Base-by-base conservation (phyloP, 2,888 invertebrate species). In the Macrophya annulata region DNA sequence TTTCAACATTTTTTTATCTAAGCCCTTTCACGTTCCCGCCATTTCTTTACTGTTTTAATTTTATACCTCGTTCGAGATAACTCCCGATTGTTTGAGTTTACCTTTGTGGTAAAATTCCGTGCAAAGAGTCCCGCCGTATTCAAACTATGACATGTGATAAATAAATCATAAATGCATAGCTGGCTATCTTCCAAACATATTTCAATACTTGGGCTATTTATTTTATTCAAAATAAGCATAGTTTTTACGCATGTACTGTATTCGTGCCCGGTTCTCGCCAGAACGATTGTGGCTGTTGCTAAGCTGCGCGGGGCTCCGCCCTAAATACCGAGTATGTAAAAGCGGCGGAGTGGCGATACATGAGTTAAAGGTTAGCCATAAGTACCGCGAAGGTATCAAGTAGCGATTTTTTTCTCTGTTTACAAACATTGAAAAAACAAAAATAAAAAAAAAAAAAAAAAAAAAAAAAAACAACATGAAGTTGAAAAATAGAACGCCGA, bases 221-320 rank as follows among this genome's bases (percentile, higher is more conserved):
- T 43, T 37, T 25, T 48, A 45, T 25, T 51, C 2, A 45, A 74
- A 40, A 72, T 45, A 71, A 74, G 81, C 43, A 71, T 71, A 25
- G 85, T 83, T 85, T 37, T 71, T 17, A 59, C 84, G 51, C 55
- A 43, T 84, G 62, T 62, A 84, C 72, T 71, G 37, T 82, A 85
- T 79, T 31, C n/a, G 43, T 72, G 83, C 79, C 87, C 87, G 83
- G 86, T 62, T 72, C 82, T 79, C 71, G 37, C 21, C 21, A 25
- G 65, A 65, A 48, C 68, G 21, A 6, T 51, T 79, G 37, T 40
- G 15, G 84, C 65, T 86, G 88, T 88, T 87, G 87, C 87, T 84
- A 88, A 86, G 88, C 87, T 87, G 88, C 81, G 85, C 85, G 85
- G 87, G 89, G 87, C 89, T 88, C 87, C 89, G 89, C 89, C 89